These are phyloP conservation scores for Galbula dea DNA, from an alignment of 2,113 vertebrate species.

Conservation along the genomic window DNA sequence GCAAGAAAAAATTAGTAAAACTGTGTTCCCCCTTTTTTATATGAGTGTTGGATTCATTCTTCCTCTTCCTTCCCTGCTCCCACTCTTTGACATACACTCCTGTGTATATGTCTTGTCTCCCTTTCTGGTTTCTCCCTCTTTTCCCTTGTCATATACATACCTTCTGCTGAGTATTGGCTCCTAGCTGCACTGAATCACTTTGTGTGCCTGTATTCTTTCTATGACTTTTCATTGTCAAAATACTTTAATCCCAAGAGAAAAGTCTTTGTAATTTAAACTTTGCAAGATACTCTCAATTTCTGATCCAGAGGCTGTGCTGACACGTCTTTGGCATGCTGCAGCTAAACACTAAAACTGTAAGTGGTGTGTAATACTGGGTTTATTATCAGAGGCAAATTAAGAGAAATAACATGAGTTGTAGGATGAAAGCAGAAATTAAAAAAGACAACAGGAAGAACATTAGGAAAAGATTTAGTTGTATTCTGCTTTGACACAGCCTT, in stretches of 20 bases:
- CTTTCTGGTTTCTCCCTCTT: not conserved
- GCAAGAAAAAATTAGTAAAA: not conserved
- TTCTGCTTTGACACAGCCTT: not conserved
- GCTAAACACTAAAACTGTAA: not conserved
- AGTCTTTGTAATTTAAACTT: not conserved
- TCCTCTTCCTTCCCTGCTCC: not conserved
- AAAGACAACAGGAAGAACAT: not conserved
- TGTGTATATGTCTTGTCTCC: not conserved
- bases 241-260: not conserved
- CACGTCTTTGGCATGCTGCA: not conserved
- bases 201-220: not conserved
- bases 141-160: not conserved
- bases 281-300: not conserved
- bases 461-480: not conserved
- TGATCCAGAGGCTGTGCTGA: not conserved
- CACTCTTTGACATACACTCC: not conserved
- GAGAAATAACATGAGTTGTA: not conserved
- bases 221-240: not conserved
- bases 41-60: not conserved
- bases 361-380: fast-evolving
- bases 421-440: not conserved
- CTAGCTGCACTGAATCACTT: not conserved
- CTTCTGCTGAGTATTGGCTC: not conserved
- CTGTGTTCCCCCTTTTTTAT: not conserved
- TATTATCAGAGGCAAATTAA: not conserved